Evolutionary conservation across 2,797 vertebrate genomes (phyloP).

Genomic region (Sebastiscus tertius): DNA sequence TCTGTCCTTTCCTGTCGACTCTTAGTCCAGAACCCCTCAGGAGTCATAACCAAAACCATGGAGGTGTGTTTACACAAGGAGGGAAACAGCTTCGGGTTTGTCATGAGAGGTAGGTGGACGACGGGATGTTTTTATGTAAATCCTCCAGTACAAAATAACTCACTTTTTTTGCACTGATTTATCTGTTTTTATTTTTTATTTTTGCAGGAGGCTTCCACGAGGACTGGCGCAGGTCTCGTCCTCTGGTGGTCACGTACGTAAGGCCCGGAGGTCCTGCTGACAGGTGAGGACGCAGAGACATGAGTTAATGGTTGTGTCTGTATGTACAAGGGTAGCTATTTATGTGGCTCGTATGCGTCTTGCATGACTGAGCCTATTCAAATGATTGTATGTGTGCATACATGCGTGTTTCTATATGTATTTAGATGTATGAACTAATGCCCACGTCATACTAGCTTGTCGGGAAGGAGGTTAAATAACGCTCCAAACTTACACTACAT

Average conservation of each 20-base stretch:
- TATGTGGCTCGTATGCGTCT: conserved; percentile 1
- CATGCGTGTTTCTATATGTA: conserved; percentile 1
- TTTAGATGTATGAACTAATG: neutral
- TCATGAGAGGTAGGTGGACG: conserved; percentile 90
- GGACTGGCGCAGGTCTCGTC: conserved; percentile 94
- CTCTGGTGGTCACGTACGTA: conserved; percentile 91
- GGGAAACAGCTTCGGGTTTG: conserved; percentile 97
- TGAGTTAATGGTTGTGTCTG: neutral
- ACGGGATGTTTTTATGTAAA: neutral
- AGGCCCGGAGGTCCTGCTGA: conserved; percentile 95
- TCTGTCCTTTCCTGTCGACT: conserved; percentile 23
- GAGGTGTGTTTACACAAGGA: conserved; percentile 96
- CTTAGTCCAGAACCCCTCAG: conserved; percentile 89
- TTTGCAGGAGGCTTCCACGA: conserved; percentile 94
- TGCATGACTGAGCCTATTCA: conserved; percentile 37
- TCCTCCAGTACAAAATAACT: neutral
- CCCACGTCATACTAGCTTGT: too few relatives aligned
- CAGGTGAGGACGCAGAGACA: conserved; percentile 83
- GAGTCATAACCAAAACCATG: conserved; percentile 92
- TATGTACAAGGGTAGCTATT: conserved; percentile 1
- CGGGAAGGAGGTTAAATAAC: too few relatives aligned
- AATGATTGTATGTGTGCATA: neutral
- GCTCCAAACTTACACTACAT: too few relatives aligned
- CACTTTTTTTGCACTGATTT: neutral
- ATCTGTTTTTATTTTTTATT: neutral